Conservation (phyloP, 2,797 vertebrate genomes). For the Melanotaenia maccullochi region DNA sequence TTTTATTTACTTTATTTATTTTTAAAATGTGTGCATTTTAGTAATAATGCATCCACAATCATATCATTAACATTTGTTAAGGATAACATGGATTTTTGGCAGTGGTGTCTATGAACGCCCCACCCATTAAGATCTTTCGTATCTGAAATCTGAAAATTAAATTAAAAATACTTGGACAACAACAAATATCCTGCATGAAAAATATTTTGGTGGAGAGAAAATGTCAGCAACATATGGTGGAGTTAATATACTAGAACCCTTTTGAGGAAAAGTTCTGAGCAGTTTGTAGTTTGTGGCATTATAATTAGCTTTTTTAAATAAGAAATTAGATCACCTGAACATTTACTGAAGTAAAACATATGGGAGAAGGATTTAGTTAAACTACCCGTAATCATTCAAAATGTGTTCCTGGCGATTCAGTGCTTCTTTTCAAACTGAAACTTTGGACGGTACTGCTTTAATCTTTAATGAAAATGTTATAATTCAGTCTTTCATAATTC, state of each 20-base stretch:
- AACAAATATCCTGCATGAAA: not conserved
- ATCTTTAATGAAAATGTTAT: not conserved
- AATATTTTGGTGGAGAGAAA: not conserved
- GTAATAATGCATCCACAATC: not conserved
- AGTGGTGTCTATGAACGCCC: slow-evolving; percentile 55
- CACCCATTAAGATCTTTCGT: slow-evolving; percentile 55
- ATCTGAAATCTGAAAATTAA: not conserved
- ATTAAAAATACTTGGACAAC: not conserved
- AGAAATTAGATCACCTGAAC: not conserved
- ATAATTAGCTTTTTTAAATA: not conserved
- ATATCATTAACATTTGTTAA: not conserved
- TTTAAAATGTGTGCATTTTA: not conserved
- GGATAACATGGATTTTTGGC: not conserved
- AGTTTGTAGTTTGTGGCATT: not conserved
- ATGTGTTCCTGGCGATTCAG: no score
- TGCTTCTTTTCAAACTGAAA: not conserved
- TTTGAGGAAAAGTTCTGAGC: no score
- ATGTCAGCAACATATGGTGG: not conserved
- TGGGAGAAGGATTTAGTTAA: no score
- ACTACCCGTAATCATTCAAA: no score
- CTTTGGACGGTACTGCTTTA: not conserved
- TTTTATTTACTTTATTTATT: no score
- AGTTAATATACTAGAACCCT: not conserved
- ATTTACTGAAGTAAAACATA: not conserved
- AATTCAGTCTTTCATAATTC: not conserved